These are phyloP conservation scores for Graphium colonna DNA, from an alignment of 2,888 invertebrate genomes.

Conservation along the genomic window DNA sequence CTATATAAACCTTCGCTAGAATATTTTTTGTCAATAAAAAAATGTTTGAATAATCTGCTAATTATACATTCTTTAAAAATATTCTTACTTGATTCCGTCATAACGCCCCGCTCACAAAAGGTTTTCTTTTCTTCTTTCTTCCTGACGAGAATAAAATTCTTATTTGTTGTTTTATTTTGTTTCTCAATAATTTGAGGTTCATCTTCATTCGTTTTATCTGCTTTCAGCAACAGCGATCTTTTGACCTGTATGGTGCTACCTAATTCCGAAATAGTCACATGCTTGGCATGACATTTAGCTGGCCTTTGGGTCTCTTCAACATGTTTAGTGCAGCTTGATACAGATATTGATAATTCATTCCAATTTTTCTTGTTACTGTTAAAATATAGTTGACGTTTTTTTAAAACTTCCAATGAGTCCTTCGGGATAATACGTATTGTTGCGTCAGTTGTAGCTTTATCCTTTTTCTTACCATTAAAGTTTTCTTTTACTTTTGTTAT, in stretches of 20 bases:
- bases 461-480: constrained; percentile 36
- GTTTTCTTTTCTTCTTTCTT: too few species aligned
- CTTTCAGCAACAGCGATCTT: too few species aligned
- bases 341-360: constrained; percentile 26
- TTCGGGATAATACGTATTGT: constrained; percentile 47
- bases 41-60: constrained; percentile 4
- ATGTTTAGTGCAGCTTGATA: too few species aligned
- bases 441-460: constrained; percentile 27
- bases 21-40: constrained; percentile 6
- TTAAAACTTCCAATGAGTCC: constrained; percentile 62
- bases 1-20: constrained; percentile 6
- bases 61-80: constrained; percentile 8
- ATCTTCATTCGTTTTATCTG: constrained; percentile 3
- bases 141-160: background rate
- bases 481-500: constrained; percentile 22
- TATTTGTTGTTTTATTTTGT: too few species aligned
- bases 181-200: background rate
- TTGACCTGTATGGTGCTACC: too few species aligned
- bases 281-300: background rate
- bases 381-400: constrained; percentile 50
- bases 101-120: too few species aligned
- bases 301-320: too few species aligned
- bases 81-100: background rate
- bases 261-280: constrained; percentile 7
- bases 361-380: constrained; percentile 45